Evolutionary conservation across 2,888 invertebrate species (phyloP), one percentile per base, ranked within the genome.

Genomic region (Bembecia ichneumoniformis): DNA sequence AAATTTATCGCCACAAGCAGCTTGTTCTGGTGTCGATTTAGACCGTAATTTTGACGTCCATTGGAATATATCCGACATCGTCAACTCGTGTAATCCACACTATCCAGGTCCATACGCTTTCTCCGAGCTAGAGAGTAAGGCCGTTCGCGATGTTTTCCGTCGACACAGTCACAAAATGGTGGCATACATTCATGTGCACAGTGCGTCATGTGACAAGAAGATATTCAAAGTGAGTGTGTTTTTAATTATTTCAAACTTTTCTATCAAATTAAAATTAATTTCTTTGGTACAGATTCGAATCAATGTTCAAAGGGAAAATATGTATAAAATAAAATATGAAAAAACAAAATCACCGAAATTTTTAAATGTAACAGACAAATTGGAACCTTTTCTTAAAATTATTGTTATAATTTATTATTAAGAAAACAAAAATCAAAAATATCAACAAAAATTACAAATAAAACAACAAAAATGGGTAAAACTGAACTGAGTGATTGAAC

Each of bases 21-120:
- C 62, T 0, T 84, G 86, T 48, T 56, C 64, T 0, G 86, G 86
- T 0, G 86, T 86, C 0, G 57, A 61, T 0, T 52, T 84, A 40
- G 86, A 86, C 28, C 68, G 83, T 0, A 86, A 86, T 52, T 86
- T 86, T 20, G 81, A 86, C 28, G 67, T 86, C 4, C 66, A 68
- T 0, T 83, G 82, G 82, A 75, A 74, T 45, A 9, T 1, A 1
- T 52, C 65, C 0, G 45, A 20, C 0, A 14, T 46, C 0, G 48
- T 63, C 2, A 74, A 63, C 43, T 70, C 81, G 0, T 86, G 86
- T 54, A 74, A 69, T 50, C 75, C 70, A 46, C 54, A 66, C 2
- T 86, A 73, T 52, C 80, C 82, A 1, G 86, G 86, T 0, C 50
- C 59, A 0, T 3, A 3, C 0, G 66, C 84, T 0, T 83, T 86